Conservation (phyloP, 2,888 invertebrate genomes). For the Sialis lutaria region DNA sequence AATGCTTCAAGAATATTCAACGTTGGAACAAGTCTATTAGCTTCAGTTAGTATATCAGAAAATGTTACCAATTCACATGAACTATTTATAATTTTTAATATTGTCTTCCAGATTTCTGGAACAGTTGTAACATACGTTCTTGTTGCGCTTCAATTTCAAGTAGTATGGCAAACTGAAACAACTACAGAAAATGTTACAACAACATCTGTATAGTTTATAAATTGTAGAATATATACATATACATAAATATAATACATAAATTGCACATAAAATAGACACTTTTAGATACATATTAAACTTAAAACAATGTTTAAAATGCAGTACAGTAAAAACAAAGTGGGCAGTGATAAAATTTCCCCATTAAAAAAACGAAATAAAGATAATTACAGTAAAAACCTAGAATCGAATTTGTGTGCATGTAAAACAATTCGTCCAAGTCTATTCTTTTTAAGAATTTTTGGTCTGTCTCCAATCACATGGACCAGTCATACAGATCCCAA, state of each 20-base stretch:
- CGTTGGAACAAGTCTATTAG: conserved; percentile 16
- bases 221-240: too few species aligned
- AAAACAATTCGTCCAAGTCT: conserved; percentile 15
- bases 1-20: conserved; percentile 18
- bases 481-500: conserved; percentile 13
- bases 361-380: too few species aligned
- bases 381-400: too few species aligned
- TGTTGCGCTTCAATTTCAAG: conserved; percentile 18
- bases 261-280: too few species aligned
- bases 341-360: too few species aligned
- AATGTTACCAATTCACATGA: background rate
- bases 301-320: too few species aligned
- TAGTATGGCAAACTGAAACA: conserved; percentile 9
- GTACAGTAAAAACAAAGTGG: too few species aligned
- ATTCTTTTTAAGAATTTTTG: conserved; percentile 16
- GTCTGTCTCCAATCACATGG: conserved; percentile 19
- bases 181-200: background rate
- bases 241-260: too few species aligned
- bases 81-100: background rate
- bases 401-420: conserved; percentile 16
- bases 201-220: too few species aligned
- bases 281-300: too few species aligned
- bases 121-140: conserved; percentile 17
- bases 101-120: conserved; percentile 15
- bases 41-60: conserved; percentile 17